Base-by-base conservation (phyloP, 2,113 vertebrate species). In the Oncorhynchus kisutch region DNA sequence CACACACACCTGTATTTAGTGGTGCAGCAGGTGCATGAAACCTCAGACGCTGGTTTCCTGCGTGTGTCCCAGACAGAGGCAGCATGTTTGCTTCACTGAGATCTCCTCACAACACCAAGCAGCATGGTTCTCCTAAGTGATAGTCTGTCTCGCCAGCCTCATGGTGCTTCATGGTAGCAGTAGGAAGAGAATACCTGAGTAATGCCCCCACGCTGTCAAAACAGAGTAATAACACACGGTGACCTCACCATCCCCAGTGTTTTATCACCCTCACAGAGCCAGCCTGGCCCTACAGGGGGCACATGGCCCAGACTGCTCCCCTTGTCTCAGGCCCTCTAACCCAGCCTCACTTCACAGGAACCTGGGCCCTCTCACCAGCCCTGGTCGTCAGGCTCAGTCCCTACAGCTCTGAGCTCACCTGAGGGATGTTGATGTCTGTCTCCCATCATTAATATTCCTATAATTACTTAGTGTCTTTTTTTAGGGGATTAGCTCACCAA, bases 11-110 rank as follows among this genome's bases (percentile, higher is more conserved):
- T 73, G 72, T 18, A 20, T 4, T 27, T 39, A 27, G 72, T 8
- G 34, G 6, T 6, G 39, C n/a, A 14, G 9, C 34, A 51, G 57
- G 24, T 77, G 24, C n/a, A 29, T 71, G 54, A n/a, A 51, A 64
- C 24, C 59, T 39, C 68, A 71, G 67, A 24, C 27, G 31, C 68
- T 70, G 68, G 67, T 70, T 76, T 60, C 31, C 67, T 69, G n/a
- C 51, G 27, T 57, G 4, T 20, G 45, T 29, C 65, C 24, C 66
- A 68, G 73, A 75, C 73, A 59, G 25, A 5, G 68, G 13, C n/a
- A 13, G 48, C 51, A 57, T 57, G 70, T 39, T 16, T 66, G 39
- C 49, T 34, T 31, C 24, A 22, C 14, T 72, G 27, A 18, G 76
- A 11, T 67, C n/a, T 70, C 27, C 66, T 48, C 24, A 64, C 59